phyloP scores from a whole-genome alignment of 2,888 invertebrate species.

The Clunio marinus region DNA sequence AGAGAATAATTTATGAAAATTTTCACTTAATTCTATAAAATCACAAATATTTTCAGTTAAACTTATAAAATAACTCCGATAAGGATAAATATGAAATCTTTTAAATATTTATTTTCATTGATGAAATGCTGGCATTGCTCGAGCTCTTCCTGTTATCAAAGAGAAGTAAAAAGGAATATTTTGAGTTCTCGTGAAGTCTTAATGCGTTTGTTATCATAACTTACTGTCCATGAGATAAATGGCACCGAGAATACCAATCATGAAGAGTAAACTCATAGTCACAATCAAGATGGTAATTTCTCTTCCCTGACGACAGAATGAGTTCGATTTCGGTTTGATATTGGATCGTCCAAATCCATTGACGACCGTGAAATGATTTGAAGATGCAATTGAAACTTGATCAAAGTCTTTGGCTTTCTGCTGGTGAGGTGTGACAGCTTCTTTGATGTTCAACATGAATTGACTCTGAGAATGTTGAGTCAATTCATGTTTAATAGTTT shows the following conservation, averaged over 20 bases:
- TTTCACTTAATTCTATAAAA: background rate
- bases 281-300: constrained; percentile 26
- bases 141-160: constrained; percentile 22
- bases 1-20: background rate
- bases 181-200: background rate
- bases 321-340: constrained; percentile 56
- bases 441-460: background rate
- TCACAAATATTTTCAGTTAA: background rate
- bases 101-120: background rate
- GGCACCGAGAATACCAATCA: constrained; percentile 9
- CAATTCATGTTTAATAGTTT: background rate
- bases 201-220: background rate
- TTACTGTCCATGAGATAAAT: constrained; percentile 33
- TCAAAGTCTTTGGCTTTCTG: constrained; percentile 58
- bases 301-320: constrained; percentile 5
- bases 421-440: background rate
- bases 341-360: constrained; percentile 66
- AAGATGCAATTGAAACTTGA: constrained; percentile 72
- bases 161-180: background rate
- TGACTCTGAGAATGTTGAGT: background rate
- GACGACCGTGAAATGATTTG: constrained; percentile 81
- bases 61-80: too few species aligned
- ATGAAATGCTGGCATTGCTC: constrained; percentile 27
- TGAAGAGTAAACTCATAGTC: constrained; percentile 30
- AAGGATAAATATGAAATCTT: too few species aligned